Evolutionary conservation across 2,888 invertebrate species (phyloP), one percentile per base, ranked within the genome.

Genomic region (Agrenia bidenticulata): DNA sequence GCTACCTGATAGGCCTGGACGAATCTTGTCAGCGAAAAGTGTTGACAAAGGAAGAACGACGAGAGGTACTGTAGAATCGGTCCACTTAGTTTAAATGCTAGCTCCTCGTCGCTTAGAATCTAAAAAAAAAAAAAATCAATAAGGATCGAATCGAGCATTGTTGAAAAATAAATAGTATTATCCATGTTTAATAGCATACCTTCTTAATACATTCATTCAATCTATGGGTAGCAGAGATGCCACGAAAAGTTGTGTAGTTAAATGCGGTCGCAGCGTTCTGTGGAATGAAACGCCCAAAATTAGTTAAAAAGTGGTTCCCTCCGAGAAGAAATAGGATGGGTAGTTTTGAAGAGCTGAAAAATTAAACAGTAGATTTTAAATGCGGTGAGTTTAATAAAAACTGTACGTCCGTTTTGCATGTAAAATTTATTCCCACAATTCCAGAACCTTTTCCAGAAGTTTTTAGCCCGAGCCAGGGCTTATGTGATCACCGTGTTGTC

Each of bases 271-370:
- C 63, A 27, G 69, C 61, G 19, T 56, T 63, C 1, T 51, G 26
- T n/a, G 73, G 75, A 1, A 73, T 56, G 24, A 61, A 67, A 1
- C 63, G 37, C 17, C 50, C 56, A n/a, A 71, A 53, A 27, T 61
- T 66, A 23, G 64, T 62, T 1, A 67, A 57, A 41, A 66, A 70
- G 11, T 67, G 59, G 5, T 57, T 67, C 0, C 67, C 64, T 23
- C 73, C 73, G 32, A 70, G 59, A 19, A 75, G 49, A 54, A 75
- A 71, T 15, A 68, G 26, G 4, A 72, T 24, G 0, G 72, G 72
- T 13, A 72, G 51, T n/a, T 60, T 55, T 1, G 67, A 39, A 58
- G 64, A 66, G 17, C 67, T 68, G 21, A 53, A 45, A 49, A 58
- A 2, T n/a, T 4, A 45, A 61, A 61, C 39, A 15, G 39, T 39